These are phyloP conservation scores for Schlechtendalia chinensis DNA, from an alignment of 1,140 invertebrate genomes.

Conservation along the genomic window DNA sequence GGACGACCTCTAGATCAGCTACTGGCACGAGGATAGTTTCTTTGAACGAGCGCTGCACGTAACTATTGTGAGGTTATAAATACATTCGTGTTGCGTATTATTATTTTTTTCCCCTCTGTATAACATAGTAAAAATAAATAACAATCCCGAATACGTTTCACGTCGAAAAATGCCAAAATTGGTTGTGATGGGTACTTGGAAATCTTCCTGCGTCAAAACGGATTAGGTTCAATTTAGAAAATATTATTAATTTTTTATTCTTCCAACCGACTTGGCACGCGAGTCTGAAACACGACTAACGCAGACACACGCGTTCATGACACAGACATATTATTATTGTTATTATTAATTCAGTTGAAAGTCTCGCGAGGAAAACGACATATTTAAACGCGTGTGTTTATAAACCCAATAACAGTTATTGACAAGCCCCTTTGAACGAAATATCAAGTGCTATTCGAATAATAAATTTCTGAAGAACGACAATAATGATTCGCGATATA, in stretches of 20 bases:
- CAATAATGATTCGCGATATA: too few species aligned
- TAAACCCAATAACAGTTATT: too few species aligned
- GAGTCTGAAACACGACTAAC: not conserved
- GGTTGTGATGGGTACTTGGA: not conserved
- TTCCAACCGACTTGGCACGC: not conserved
- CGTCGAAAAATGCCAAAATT: not conserved
- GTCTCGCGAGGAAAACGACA: too few species aligned
- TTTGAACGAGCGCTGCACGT: too few species aligned
- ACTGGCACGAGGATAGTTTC: too few species aligned
- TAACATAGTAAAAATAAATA: not conserved
- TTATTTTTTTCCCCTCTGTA: not conserved
- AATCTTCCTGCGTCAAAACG: not conserved
- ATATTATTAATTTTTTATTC: slow-evolving; percentile 3
- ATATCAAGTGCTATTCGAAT: too few species aligned
- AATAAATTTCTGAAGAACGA: too few species aligned
- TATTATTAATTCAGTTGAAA: too few species aligned
- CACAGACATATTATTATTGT: too few species aligned
- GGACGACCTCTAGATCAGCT: too few species aligned
- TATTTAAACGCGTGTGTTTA: too few species aligned
- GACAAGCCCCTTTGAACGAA: too few species aligned
- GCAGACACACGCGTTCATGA: not conserved
- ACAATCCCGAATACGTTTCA: not conserved
- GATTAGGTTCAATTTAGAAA: slow-evolving; percentile 1
- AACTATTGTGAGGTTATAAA: slow-evolving; percentile 28
- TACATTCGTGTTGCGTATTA: not conserved